Base-by-base conservation (phyloP, 1,140 invertebrate genomes). In the Vanessa tameamea region DNA sequence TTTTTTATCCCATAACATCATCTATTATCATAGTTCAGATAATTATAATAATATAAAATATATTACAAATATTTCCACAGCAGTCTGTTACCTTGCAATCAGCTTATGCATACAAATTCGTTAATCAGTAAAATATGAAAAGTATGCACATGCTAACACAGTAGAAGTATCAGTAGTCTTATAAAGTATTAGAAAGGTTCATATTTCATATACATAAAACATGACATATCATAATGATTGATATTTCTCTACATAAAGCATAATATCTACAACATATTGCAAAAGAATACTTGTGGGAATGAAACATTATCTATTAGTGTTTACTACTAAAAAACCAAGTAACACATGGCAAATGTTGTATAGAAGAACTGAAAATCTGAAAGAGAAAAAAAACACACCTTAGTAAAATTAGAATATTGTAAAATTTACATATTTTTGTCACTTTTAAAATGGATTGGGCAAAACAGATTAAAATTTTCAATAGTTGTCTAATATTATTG, bases 11-110 rank as follows among this genome's bases (percentile, higher is more conserved):
- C 57, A 61, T 61, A 37, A 37, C 57, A 37, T 61, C n/a, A 23
- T 69, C 53, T 47, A 57, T 69, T 57, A 20, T 59, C 31, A 26
- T 15, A 59, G 23, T 57, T 31, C 16, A 20, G 48, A 67, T 69
- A 57, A 57, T 57, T 70, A 48, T 37, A 15, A 66, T 71, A 51
- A 15, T 71, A 63, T 71, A 51, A 71, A 71, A 71, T 71, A 71
- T 71, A 71, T 64, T 71, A 71, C 69, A 71, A 68, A 71, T 14
- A 31, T 64, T 71, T 66, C 43, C 68, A 70, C 43, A 65, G 47
- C 43, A 70, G n/a, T 71, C 64, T 37, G 47, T 51, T 47, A 53
- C 69, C 65, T 67, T 47, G 53, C 23, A 51, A 64, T 64, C 63
- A 43, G 50, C 59, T 72, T 72, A 55, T 55, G 37, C 57, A 70